Conservation (phyloP, 2,888 invertebrate species). For the Orthosia cruda region DNA sequence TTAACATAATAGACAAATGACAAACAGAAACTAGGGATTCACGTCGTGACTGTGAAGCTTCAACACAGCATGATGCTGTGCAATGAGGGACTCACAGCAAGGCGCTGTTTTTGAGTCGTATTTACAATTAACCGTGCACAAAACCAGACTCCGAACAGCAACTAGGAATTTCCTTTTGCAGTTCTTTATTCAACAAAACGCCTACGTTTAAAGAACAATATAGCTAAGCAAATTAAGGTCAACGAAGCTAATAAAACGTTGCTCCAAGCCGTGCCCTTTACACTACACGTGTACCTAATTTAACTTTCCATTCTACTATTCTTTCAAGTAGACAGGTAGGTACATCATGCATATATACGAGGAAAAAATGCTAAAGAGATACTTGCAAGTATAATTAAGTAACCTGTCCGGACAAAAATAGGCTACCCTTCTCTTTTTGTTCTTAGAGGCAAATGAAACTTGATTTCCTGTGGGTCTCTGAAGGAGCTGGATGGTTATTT, state of each 20-base stretch:
- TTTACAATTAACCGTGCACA: neutral
- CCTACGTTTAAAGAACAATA: conserved; percentile 42
- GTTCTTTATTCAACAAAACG: conserved; percentile 27
- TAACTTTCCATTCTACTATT: conserved; percentile 61
- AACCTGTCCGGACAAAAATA: conserved; percentile 32
- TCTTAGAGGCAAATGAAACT: conserved; percentile 19
- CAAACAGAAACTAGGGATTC: too few relatives aligned
- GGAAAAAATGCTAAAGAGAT: conserved; percentile 43
- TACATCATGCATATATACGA: conserved; percentile 18
- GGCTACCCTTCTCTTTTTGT: conserved; percentile 24
- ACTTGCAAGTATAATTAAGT: conserved; percentile 57
- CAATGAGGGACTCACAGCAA: too few relatives aligned
- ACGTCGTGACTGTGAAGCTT: too few relatives aligned
- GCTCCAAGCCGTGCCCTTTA: conserved; percentile 59
- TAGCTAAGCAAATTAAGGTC: conserved; percentile 36
- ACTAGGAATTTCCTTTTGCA: neutral
- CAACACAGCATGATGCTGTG: too few relatives aligned
- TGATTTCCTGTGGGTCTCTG: conserved; percentile 32
- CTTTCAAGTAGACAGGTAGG: conserved; percentile 1
- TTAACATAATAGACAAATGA: too few relatives aligned
- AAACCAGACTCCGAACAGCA: neutral
- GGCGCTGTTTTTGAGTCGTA: too few relatives aligned
- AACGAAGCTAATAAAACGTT: conserved; percentile 53
- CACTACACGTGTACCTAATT: conserved; percentile 63
- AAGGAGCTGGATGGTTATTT: neutral